Evolutionary conservation across 2,797 vertebrate genomes (phyloP).

Genomic region (Arnoldichthys spilopterus): DNA sequence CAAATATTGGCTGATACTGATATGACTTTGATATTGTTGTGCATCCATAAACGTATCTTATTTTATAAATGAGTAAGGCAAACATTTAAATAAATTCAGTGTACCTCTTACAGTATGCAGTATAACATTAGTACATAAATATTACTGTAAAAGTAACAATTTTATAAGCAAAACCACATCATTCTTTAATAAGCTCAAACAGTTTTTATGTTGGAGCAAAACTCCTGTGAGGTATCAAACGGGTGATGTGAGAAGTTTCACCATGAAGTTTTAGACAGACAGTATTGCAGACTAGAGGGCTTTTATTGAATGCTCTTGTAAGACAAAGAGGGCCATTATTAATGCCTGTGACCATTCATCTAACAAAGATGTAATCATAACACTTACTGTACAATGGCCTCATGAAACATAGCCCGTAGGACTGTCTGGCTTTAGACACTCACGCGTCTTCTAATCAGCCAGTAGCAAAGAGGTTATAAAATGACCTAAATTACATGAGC

Average conservation of each 20-base stretch:
- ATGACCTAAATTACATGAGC: not conserved
- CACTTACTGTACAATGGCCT: slow-evolving; percentile 36
- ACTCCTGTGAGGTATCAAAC: not conserved
- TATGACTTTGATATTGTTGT: no score
- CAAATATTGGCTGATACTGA: no score
- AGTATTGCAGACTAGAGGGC: slow-evolving; percentile 1
- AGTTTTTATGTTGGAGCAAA: slow-evolving; percentile 11
- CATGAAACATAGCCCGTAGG: slow-evolving; percentile 16
- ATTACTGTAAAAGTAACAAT: no score
- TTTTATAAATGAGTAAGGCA: no score
- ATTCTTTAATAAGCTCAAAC: slow-evolving; percentile 12
- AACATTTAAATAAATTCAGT: no score
- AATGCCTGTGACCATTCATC: slow-evolving; percentile 34
- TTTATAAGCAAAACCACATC: no score
- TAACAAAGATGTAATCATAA: slow-evolving; percentile 24
- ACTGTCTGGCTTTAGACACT: slow-evolving; percentile 14
- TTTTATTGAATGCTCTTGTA: slow-evolving; percentile 41
- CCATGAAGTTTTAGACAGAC: not conserved
- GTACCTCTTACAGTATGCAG: no score
- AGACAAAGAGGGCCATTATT: slow-evolving; percentile 22
- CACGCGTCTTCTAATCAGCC: slow-evolving; percentile 21
- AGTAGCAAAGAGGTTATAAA: not conserved
- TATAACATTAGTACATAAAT: no score
- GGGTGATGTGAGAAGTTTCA: slow-evolving; percentile 10
- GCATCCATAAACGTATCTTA: no score